Percentiles rank a stretch among this genome's conserved stretches.
phyloP scores from a whole-genome alignment of 2,797 vertebrate species.

The Acipenser ruthenus region DNA sequence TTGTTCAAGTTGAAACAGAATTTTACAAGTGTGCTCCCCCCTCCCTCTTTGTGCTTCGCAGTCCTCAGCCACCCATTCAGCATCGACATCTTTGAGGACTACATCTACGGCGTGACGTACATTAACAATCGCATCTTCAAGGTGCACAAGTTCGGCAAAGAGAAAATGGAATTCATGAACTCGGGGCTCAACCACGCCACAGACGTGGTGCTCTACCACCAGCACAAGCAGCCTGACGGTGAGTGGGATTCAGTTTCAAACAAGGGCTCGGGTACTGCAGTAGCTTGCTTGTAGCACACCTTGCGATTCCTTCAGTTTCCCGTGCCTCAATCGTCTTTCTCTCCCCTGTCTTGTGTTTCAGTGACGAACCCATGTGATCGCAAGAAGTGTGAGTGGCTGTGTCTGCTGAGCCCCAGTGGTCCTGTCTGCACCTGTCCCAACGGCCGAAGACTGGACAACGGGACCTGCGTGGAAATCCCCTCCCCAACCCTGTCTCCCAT shows the following conservation, averaged over 20 bases:
- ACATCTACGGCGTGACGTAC: constrained; percentile 91
- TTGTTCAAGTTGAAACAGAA: neutral
- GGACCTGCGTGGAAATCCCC: constrained; percentile 78
- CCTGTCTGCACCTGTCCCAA: constrained; percentile 92
- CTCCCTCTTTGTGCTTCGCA: constrained; percentile 27
- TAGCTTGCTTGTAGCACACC: neutral
- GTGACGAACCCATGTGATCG: constrained; percentile 90
- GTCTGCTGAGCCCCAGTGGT: constrained; percentile 87
- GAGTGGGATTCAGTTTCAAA: constrained; percentile 18
- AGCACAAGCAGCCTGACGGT: constrained; percentile 91
- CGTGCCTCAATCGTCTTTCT: neutral
- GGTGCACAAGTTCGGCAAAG: constrained; percentile 88
- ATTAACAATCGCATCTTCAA: constrained; percentile 89
- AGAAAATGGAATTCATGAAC: constrained; percentile 74
- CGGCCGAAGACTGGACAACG: constrained; percentile 78
- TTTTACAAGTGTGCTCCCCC: neutral
- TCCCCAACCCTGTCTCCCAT: constrained; percentile 70
- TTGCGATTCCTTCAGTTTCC: neutral
- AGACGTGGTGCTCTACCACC: constrained; percentile 81
- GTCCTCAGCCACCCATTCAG: constrained; percentile 87
- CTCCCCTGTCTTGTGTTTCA: constrained; percentile 35
- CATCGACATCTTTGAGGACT: constrained; percentile 93
- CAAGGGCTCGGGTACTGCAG: neutral
- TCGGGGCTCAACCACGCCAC: constrained; percentile 88
- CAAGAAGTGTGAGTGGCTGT: constrained; percentile 95